phyloP scores from a whole-genome alignment of 2,888 invertebrate species.

The Listrodromus nycthemerus region DNA sequence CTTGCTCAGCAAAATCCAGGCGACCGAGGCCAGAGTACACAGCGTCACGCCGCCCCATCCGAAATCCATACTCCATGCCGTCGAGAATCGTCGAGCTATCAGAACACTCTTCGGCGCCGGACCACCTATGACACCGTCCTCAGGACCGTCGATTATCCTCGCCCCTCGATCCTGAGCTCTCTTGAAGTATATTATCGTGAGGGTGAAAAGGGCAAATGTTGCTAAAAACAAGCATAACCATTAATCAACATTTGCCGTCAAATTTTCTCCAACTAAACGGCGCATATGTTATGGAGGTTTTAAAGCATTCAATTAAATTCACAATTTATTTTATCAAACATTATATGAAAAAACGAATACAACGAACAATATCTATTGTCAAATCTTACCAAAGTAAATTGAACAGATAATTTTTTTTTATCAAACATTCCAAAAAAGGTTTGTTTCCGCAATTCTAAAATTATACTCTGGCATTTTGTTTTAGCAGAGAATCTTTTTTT shows the following conservation, averaged over 20 bases:
- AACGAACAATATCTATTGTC: background rate
- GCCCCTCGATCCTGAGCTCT: slow-evolving; percentile 89
- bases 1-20: slow-evolving; percentile 95
- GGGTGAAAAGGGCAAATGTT: slow-evolving; percentile 95
- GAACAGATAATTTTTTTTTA: no score
- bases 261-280: background rate
- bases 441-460: no score
- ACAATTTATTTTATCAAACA: no score
- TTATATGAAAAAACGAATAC: background rate
- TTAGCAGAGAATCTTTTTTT: no score
- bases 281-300: no score
- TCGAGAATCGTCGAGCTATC: slow-evolving; percentile 90
- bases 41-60: slow-evolving; percentile 95
- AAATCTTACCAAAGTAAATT: background rate
- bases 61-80: slow-evolving; percentile 93
- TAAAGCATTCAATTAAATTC: no score
- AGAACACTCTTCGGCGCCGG: slow-evolving; percentile 85
- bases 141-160: slow-evolving; percentile 86
- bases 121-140: slow-evolving; percentile 89
- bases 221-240: slow-evolving; percentile 86
- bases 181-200: slow-evolving; percentile 97
- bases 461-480: no score
- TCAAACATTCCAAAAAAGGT: no score
- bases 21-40: slow-evolving; percentile 92
- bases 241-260: background rate